Conservation (phyloP, 2,888 invertebrate species). For the Venusia cambrica region DNA sequence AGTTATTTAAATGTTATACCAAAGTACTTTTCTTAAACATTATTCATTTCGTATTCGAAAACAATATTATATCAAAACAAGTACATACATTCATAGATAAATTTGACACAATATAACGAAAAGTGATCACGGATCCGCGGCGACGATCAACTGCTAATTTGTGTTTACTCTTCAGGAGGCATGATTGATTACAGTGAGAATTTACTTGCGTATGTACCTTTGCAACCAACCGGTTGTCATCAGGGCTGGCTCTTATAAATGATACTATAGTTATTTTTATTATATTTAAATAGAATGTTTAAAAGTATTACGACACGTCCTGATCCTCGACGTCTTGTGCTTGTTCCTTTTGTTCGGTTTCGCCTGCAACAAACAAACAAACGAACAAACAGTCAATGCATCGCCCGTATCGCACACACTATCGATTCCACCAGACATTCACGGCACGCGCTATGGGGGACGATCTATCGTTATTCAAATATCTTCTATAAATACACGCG, state of each 20-base stretch:
- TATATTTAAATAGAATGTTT: conserved; percentile 68
- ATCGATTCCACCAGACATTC: too few relatives aligned
- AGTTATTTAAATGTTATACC: conserved; percentile 74
- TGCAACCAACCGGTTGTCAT: conserved; percentile 63
- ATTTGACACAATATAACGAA: conserved; percentile 56
- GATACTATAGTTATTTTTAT: conserved; percentile 78
- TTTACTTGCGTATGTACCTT: conserved; percentile 36
- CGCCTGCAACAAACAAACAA: conserved; percentile 78
- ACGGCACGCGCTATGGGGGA: too few relatives aligned
- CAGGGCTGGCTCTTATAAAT: conserved; percentile 72
- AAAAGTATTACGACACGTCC: conserved; percentile 93
- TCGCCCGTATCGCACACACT: too few relatives aligned
- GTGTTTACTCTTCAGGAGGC: conserved; percentile 16
- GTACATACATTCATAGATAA: conserved; percentile 60
- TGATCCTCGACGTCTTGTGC: conserved; percentile 97
- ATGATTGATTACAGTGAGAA: conserved; percentile 32
- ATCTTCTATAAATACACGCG: conserved; percentile 23
- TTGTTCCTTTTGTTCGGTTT: conserved; percentile 94
- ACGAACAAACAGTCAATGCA: too few relatives aligned
- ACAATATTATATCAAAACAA: conserved; percentile 71
- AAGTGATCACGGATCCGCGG: conserved; percentile 20
- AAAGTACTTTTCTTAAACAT: conserved; percentile 73
- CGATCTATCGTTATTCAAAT: conserved; percentile 9
- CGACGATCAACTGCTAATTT: conserved; percentile 24
- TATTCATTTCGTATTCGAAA: conserved; percentile 67